Base-by-base conservation (phyloP, 2,797 vertebrate species). In the Botia kubotai region DNA sequence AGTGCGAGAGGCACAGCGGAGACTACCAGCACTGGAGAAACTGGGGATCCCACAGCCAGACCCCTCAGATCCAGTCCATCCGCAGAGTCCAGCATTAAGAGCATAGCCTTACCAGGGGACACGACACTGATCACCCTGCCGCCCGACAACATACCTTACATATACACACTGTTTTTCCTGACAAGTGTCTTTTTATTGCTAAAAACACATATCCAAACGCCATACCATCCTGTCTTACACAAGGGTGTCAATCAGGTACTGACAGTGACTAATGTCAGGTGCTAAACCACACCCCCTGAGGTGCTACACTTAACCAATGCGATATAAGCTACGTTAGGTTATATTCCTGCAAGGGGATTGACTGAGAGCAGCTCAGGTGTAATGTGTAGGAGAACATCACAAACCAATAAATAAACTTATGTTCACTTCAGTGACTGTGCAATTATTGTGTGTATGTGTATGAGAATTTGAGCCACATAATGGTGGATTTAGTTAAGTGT, bases 11-110 rank as follows among this genome's bases (percentile, higher is more conserved):
- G 83, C 94, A 95, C 89, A 94, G 93, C 3, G 94, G 94, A 80
- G 94, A 95, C 84, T 95, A 94, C 90, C 93, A 94, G 90, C 93
- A 95, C 91, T 95, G 94, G 92, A 94, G 80, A 85, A 93, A 91
- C 90, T 95, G 93, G 93, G 94, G 94, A 69, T 94, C 94, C 81
- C 94, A 95, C 91, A 92, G 92, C 82, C 94, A 94, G 92, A 95
- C 93, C 79, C 93, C 94, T 83, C 92, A 94, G 92, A 94, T 95
- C 92, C 94, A 95, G 91, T 95, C 94, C 89, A 94, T 95, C 88
- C 94, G 94, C 83, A 92, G 94, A 29, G 94, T 95, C 91, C 94
- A 94, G 91, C 94, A 95, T 88, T 95, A 82, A 93, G 89, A 85
- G 86, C 86, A 81, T 77, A 83, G 82, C 46, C 55, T 74, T 19